Evolutionary conservation across 2,113 vertebrate species (phyloP), one percentile per base, ranked within the genome.

Genomic region (Progne subis): DNA sequence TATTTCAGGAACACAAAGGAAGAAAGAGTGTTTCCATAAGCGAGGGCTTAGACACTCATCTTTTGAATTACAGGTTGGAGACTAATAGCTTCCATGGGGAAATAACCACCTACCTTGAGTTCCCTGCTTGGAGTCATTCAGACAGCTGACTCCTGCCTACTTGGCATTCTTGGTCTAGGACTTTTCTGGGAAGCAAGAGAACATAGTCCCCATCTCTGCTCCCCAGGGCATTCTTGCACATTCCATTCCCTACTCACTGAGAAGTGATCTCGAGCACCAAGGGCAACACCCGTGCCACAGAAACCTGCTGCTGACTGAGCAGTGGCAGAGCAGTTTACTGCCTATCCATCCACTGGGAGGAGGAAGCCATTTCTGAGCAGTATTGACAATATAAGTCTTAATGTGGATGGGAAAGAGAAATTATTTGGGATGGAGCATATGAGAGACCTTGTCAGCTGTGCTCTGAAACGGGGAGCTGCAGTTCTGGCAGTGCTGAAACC

Each of bases 211-310:
- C 6, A 32, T 26, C 21, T 78, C 69, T 78, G 25, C 31, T 78
- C 17, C 41, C 26, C 63, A 12, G 31, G 26, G 18, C 23, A 44
- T 26, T 85, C 56, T 46, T 82, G 39, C 56, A 31, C 0, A 0
- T 60, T 79, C 5, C 2, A 3, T 74, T 71, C 37, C 13, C 39
- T 53, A 1, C 64, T 74, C 39, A 28, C 29, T 26, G 46, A 50
- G 68, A 28, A 63, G 32, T 9, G 43, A 59, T 59, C 15, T 28
- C 0, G 0, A 78, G 43, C 43, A 59, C 23, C 31, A 46, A 31
- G 50, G 50, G 61, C 67, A 49, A 69, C 64, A 46, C 19, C 24
- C 5, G 13, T 15, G 16, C 61, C 1, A 5, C 3, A 29, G 37
- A 46, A 82, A 23, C 34, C 60, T 68, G 31, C 47, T 47, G 32